phyloP scores from a whole-genome alignment of 2,888 invertebrate species.

The Griposia aprilina region DNA sequence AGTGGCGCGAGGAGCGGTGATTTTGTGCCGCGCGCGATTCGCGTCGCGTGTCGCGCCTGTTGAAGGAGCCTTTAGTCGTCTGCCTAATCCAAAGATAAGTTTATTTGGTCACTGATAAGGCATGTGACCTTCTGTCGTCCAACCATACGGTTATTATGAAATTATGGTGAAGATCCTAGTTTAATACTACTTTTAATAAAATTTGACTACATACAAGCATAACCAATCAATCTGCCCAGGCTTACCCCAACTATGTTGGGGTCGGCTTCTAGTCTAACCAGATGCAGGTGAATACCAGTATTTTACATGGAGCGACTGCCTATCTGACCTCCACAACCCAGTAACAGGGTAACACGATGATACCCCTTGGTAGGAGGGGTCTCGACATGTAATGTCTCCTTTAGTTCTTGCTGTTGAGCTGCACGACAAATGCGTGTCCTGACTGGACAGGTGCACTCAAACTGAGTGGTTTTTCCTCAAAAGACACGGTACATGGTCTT shows the following conservation, averaged over 20 bases:
- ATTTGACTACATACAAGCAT: neutral
- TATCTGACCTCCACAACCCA: neutral
- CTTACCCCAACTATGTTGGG: neutral
- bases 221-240: neutral
- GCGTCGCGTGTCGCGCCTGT: too few relatives aligned
- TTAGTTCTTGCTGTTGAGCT: too few relatives aligned
- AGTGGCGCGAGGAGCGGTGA: too few relatives aligned
- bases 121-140: constrained; percentile 23
- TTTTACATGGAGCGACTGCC: neutral
- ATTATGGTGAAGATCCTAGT: neutral
- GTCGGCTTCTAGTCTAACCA: neutral
- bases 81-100: constrained; percentile 39
- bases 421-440: too few relatives aligned
- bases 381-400: neutral
- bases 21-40: too few relatives aligned
- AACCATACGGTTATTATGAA: constrained; percentile 15
- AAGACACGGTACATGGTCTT: too few relatives aligned
- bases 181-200: neutral
- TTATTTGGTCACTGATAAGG: constrained; percentile 43
- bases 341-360: neutral
- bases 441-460: too few relatives aligned
- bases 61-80: too few relatives aligned
- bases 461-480: too few relatives aligned
- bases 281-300: neutral
- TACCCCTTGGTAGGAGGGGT: too few relatives aligned